Base-by-base conservation (phyloP, 2,888 invertebrate genomes). In the Oxyteleia sp. region DNA sequence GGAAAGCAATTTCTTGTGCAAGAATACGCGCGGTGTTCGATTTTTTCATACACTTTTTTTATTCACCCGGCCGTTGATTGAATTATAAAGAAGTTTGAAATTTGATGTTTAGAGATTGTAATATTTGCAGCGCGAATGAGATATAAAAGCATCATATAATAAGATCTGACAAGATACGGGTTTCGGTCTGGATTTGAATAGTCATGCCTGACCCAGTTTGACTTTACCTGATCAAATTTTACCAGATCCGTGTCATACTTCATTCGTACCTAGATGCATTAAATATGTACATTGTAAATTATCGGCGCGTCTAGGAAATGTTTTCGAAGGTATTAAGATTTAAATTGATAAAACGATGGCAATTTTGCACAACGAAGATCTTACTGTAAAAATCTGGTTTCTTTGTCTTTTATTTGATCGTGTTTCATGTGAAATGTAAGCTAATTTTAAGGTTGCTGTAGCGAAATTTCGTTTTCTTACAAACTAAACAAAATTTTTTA, bases 191-290 rank as follows among this genome's bases (percentile, higher is more conserved):
- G 45, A 69, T 71, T 61, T 79, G 61, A 79, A 79, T 79, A 71
- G 63, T 79, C 78, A 69, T 79, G 78, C 71, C 69, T 61, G 78
- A 79, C 69, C 78, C 43, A 79, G 69, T 79, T 79, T 20, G 43
- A 69, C 7, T 57, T 16, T 57, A 57, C 32, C 55, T 69, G 69
- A 79, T 79, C 69, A 79, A 79, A 79, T 79, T 78, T 69, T 41
- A 69, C 20, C 49, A 63, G 63, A 79, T 78, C 53, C 15, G 49
- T 43, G 61, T 68, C 61, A 43, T 16, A n/a, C 7, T 23, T 38
- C 45, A 32, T 13, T 38, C 35, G 51, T 47, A 51, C 4, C 4
- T 47, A 35, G 41, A 53, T 69, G 20, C 45, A 55, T 69, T 53
- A 59, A 68, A 69, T 78, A 78, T 78, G n/a, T 47, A 5, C 11